Evolutionary conservation across 2,797 vertebrate species (phyloP).

Genomic region (Labroides dimidiatus): DNA sequence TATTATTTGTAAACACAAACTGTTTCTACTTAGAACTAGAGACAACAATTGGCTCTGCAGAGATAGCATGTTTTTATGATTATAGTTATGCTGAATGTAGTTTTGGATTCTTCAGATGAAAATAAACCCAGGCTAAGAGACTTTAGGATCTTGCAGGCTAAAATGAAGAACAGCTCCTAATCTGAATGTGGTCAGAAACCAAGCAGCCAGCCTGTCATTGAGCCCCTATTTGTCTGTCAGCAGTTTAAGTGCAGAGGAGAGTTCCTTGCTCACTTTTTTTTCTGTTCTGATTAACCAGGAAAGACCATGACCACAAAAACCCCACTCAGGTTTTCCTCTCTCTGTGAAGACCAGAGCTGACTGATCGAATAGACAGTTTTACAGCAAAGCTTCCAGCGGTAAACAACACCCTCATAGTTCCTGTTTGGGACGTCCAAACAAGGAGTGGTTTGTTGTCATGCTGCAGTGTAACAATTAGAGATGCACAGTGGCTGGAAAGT

Average conservation of each 20-base stretch:
- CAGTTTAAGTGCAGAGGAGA: slow-evolving; percentile 57
- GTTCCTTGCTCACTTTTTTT: slow-evolving; percentile 17
- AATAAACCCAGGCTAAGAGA: too few species aligned
- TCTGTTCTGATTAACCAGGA: slow-evolving; percentile 46
- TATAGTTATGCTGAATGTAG: too few species aligned
- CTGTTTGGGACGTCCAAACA: slow-evolving; percentile 57
- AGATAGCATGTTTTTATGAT: too few species aligned
- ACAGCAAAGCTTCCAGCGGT: slow-evolving; percentile 35
- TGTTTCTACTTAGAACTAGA: too few species aligned
- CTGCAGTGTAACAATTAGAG: slow-evolving; percentile 46
- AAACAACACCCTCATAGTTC: slow-evolving; percentile 64
- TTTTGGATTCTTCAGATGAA: too few species aligned
- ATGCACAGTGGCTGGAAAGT: slow-evolving; percentile 67
- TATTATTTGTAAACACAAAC: too few species aligned
- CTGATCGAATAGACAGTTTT: slow-evolving; percentile 29
- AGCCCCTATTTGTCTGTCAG: slow-evolving; percentile 40
- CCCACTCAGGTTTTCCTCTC: slow-evolving; percentile 30
- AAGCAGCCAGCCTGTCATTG: slow-evolving; percentile 36
- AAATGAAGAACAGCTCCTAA: slow-evolving; percentile 24
- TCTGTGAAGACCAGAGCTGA: slow-evolving; percentile 27
- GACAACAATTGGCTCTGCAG: too few species aligned
- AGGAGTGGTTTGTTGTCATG: slow-evolving; percentile 61
- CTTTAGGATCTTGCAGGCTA: neutral
- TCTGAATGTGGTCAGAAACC: slow-evolving; percentile 38
- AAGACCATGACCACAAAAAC: slow-evolving; percentile 38